Conservation (phyloP, 2,797 vertebrate genomes). For the Harpagifer antarcticus region DNA sequence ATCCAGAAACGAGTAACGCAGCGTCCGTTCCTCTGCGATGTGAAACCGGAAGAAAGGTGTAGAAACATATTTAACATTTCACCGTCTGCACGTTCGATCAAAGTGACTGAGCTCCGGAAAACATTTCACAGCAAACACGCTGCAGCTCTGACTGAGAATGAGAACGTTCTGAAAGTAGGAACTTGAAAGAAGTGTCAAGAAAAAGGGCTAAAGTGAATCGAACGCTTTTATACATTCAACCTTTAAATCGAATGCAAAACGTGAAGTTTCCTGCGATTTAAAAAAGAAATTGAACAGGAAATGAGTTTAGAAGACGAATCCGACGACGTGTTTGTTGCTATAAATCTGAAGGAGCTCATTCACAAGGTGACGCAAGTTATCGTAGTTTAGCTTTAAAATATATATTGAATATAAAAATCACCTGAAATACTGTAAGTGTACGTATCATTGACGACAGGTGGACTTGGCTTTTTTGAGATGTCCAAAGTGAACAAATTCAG, state of each 20-base stretch:
- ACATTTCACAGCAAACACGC: conserved; percentile 13
- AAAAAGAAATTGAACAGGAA: no score
- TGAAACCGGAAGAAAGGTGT: conserved; percentile 1
- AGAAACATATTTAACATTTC: conserved; percentile 23
- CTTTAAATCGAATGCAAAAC: not conserved
- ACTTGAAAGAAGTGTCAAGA: not conserved
- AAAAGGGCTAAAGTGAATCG: not conserved
- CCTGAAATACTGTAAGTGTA: not conserved
- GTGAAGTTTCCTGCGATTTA: no score
- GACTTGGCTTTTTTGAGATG: conserved; percentile 55
- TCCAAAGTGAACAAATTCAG: conserved; percentile 56
- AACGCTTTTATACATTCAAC: not conserved
- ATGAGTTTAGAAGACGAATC: not conserved
- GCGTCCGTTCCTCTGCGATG: fast-evolving
- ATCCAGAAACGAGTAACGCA: conserved; percentile 81
- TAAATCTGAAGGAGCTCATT: conserved; percentile 50
- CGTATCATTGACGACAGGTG: conserved; percentile 19
- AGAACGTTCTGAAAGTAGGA: not conserved
- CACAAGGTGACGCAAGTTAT: conserved; percentile 7
- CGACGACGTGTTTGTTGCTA: conserved; percentile 4
- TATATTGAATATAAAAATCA: conserved; percentile 6
- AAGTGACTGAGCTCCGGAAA: conserved; percentile 33
- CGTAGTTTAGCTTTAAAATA: conserved; percentile 36
- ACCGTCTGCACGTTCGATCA: conserved; percentile 57
- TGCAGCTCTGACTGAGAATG: not conserved